These are phyloP conservation scores for Gobionotothen gibberifrons DNA, from an alignment of 2,797 vertebrate species.

Conservation along the genomic window DNA sequence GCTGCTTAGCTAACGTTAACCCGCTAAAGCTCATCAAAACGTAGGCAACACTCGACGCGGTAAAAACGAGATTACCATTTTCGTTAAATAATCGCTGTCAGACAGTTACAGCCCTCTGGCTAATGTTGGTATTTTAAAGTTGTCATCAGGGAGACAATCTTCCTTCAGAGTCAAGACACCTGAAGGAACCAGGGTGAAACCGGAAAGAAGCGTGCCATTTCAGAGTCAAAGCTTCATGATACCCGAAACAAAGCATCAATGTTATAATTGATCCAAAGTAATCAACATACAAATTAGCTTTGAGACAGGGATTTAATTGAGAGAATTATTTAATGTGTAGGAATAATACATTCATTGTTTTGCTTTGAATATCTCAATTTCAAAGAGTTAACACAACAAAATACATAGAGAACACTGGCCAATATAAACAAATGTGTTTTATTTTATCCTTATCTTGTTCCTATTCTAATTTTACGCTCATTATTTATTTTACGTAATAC, in stretches of 20 bases:
- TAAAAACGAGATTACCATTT: not conserved
- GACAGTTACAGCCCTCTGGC: not conserved
- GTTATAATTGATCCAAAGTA: too few relatives aligned
- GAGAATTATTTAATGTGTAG: too few relatives aligned
- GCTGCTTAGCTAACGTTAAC: slow-evolving; percentile 39
- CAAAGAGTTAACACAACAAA: too few relatives aligned
- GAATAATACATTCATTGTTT: too few relatives aligned
- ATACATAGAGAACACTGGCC: too few relatives aligned
- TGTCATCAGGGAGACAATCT: slow-evolving; percentile 68
- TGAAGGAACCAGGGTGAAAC: slow-evolving; percentile 30
- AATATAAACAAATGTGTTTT: not conserved
- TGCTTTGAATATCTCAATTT: too few relatives aligned
- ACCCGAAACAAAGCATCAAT: too few relatives aligned
- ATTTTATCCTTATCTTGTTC: not conserved
- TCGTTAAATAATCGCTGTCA: not conserved
- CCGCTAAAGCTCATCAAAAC: slow-evolving; percentile 5
- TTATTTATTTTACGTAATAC: too few relatives aligned
- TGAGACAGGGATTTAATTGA: too few relatives aligned
- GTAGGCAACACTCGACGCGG: slow-evolving; percentile 1
- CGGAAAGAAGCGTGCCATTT: too few relatives aligned
- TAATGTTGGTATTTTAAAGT: slow-evolving; percentile 56
- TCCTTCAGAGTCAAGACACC: slow-evolving; percentile 41
- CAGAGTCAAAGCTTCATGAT: too few relatives aligned
- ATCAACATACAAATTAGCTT: too few relatives aligned
- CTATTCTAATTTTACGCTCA: not conserved